Conservation (phyloP, 1,140 invertebrate species). For the Anoplophora glabripennis region DNA sequence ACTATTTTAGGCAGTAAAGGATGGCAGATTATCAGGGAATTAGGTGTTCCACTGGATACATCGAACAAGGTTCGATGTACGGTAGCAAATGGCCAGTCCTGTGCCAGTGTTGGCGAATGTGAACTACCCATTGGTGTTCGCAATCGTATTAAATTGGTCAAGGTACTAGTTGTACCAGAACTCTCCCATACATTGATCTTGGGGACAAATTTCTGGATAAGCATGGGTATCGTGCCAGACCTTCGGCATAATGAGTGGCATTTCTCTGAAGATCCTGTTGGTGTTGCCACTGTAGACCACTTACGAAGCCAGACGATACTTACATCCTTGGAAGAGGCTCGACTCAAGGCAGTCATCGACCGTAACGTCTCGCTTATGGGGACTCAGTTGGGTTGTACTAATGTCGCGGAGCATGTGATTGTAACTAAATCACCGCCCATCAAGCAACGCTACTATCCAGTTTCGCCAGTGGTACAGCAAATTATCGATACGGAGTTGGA, state of each 20-base stretch:
- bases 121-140: no score
- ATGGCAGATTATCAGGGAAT: no score
- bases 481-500: constrained; percentile 28
- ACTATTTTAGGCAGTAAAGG: no score
- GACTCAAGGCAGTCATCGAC: background rate
- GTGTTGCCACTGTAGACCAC: no score
- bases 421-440: constrained; percentile 35
- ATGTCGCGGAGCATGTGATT: constrained; percentile 24
- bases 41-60: no score
- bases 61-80: no score
- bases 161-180: constrained; percentile 13
- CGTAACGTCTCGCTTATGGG: background rate
- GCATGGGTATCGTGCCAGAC: constrained; percentile 18
- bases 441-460: constrained; percentile 29
- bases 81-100: no score
- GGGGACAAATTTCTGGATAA: constrained; percentile 16
- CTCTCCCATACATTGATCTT: constrained; percentile 5
- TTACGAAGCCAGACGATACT: background rate
- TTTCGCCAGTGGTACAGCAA: constrained; percentile 30
- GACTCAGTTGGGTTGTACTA: constrained; percentile 26
- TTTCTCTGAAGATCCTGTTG: background rate
- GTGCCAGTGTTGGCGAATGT: no score
- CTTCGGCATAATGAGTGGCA: constrained; percentile 5
- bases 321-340: background rate
- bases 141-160: no score